Evolutionary conservation across 2,888 invertebrate species (phyloP).

Genomic region (Thereva nobilitata): DNA sequence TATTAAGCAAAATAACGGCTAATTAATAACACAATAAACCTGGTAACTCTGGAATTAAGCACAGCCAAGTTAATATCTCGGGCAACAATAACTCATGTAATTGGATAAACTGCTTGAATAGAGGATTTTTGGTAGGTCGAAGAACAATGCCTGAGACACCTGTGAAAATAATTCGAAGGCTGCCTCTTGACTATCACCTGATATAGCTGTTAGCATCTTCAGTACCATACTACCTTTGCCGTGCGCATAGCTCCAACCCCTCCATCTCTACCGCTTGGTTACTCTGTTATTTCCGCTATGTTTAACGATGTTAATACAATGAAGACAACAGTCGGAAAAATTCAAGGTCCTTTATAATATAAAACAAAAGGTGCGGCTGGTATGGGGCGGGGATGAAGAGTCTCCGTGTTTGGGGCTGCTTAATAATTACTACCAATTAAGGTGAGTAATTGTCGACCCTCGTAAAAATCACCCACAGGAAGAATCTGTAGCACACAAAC

Average conservation of each 20-base stretch:
- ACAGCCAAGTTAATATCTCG: slow-evolving; percentile 25
- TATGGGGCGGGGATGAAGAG: too few species aligned
- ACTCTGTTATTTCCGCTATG: background rate
- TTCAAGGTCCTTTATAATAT: slow-evolving; percentile 4
- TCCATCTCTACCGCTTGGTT: background rate
- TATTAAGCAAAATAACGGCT: slow-evolving; percentile 21
- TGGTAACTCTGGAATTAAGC: slow-evolving; percentile 12
- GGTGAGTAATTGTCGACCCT: slow-evolving; percentile 22
- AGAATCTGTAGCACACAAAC: too few species aligned
- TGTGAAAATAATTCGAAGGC: slow-evolving; percentile 15
- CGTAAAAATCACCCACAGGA: slow-evolving; percentile 11
- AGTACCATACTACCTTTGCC: too few species aligned
- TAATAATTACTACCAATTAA: slow-evolving; percentile 26
- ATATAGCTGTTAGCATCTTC: background rate
- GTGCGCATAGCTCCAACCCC: background rate
- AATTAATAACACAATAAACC: slow-evolving; percentile 30
- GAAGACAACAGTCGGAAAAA: slow-evolving; percentile 18
- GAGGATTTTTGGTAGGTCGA: slow-evolving; percentile 5
- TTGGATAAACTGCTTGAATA: slow-evolving; percentile 26
- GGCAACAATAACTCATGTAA: slow-evolving; percentile 27
- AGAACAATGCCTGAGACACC: slow-evolving; percentile 7
- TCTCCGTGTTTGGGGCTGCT: too few species aligned
- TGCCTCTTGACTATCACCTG: background rate
- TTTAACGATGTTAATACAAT: slow-evolving; percentile 29
- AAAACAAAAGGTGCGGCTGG: too few species aligned